phyloP scores from a whole-genome alignment of 2,113 vertebrate species.

The Chloropsis hardwickii region DNA sequence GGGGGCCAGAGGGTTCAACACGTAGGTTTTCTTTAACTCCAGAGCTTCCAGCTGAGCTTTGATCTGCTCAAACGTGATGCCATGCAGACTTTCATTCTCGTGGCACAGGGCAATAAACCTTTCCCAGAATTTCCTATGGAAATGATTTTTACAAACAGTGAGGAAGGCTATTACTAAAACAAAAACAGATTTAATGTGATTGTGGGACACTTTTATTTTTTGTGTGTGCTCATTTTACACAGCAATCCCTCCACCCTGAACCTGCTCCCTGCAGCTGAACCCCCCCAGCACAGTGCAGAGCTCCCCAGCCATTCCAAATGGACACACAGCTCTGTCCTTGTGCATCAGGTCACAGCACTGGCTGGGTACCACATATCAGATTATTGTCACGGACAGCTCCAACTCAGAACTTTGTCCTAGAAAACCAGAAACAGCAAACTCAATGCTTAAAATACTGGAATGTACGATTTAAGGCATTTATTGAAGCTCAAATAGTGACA shows the following conservation, averaged over 20 bases:
- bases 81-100: slow-evolving; percentile 93
- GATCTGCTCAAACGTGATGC: slow-evolving; percentile 98
- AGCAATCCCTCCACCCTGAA: not conserved
- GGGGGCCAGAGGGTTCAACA: slow-evolving; percentile 94
- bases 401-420: not conserved
- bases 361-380: not conserved
- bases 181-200: not conserved
- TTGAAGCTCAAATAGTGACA: not conserved
- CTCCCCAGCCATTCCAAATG: not conserved
- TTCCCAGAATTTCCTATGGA: slow-evolving; percentile 96
- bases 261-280: not conserved
- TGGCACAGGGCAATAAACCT: slow-evolving; percentile 96
- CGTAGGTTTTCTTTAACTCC: slow-evolving; percentile 98
- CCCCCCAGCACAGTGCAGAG: not conserved
- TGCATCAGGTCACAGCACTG: not conserved
- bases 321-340: not conserved
- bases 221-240: not conserved
- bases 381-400: not conserved
- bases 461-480: not conserved
- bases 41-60: slow-evolving; percentile 96
- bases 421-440: not conserved
- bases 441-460: not conserved
- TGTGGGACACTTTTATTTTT: not conserved
- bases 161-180: not conserved
- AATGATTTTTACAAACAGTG: slow-evolving; percentile 12